These are phyloP conservation scores for Meleagris gallopavo DNA, from an alignment of 2,113 vertebrate species.

Conservation along the genomic window DNA sequence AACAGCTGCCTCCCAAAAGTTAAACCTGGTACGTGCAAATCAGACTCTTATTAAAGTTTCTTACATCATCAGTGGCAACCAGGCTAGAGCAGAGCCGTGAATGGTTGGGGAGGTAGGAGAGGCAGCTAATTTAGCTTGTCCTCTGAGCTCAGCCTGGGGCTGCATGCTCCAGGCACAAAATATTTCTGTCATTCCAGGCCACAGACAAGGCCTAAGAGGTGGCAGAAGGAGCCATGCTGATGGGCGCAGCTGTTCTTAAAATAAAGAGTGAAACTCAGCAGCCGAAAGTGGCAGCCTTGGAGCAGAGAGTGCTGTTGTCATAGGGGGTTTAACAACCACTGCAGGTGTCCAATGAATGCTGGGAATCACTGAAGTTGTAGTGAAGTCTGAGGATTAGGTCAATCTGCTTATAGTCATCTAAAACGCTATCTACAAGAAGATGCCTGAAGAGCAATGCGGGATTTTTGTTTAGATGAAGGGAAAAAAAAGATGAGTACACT, in stretches of 20 bases:
- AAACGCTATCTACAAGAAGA: neutral
- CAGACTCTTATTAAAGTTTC: constrained; percentile 5
- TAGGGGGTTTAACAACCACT: neutral
- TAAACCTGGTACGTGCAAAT: neutral
- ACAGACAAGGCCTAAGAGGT: neutral
- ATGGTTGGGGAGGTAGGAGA: neutral
- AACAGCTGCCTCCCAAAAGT: neutral
- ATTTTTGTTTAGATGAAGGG: neutral
- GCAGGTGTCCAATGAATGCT: neutral
- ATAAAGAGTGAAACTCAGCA: rapidly evolving
- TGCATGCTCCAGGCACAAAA: rapidly evolving
- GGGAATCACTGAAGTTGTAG: neutral
- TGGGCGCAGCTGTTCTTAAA: neutral
- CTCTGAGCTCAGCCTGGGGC: neutral
- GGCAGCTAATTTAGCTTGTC: neutral
- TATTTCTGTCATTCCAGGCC: neutral
- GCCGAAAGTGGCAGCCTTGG: neutral
- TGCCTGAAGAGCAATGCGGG: neutral
- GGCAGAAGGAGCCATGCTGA: neutral
- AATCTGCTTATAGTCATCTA: neutral
- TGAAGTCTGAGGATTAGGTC: neutral
- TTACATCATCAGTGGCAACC: neutral
- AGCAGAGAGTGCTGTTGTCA: neutral
- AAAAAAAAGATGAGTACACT: rapidly evolving
- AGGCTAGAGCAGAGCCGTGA: neutral